These are phyloP conservation scores for Rattus norvegicus DNA, from an alignment of 2,113 vertebrate species.

Conservation along the genomic window GRCr8 NC_086023.1:117286001-117286500, in stretches of 20 bases:
- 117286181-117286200: slow-evolving; percentile 33
- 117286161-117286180: slow-evolving; percentile 34
- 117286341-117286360: slow-evolving; percentile 64
- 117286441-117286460: background rate
- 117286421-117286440: slow-evolving; percentile 57
- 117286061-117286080: slow-evolving; percentile 19
- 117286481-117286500: slow-evolving; percentile 43
- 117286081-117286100: slow-evolving; percentile 46
- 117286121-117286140: slow-evolving; percentile 61
- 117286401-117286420: slow-evolving; percentile 55
- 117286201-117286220: slow-evolving; percentile 3
- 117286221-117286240: slow-evolving; percentile 35
- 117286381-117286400: slow-evolving; percentile 57
- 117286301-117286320: slow-evolving; percentile 78
- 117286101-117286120: slow-evolving; percentile 64
- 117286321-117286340: slow-evolving; percentile 53
- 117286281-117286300: slow-evolving; percentile 69
- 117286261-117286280: slow-evolving; percentile 68
- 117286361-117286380: slow-evolving; percentile 50
- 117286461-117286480: slow-evolving; percentile 21
- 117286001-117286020: slow-evolving; percentile 57
- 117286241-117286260: slow-evolving; percentile 59
- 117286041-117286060: slow-evolving; percentile 63
- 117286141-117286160: slow-evolving; percentile 53
- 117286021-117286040: slow-evolving; percentile 47